Evolutionary conservation across 2,113 vertebrate genomes (phyloP), one percentile per base, ranked within the genome.

Genomic region (Rynchops niger): DNA sequence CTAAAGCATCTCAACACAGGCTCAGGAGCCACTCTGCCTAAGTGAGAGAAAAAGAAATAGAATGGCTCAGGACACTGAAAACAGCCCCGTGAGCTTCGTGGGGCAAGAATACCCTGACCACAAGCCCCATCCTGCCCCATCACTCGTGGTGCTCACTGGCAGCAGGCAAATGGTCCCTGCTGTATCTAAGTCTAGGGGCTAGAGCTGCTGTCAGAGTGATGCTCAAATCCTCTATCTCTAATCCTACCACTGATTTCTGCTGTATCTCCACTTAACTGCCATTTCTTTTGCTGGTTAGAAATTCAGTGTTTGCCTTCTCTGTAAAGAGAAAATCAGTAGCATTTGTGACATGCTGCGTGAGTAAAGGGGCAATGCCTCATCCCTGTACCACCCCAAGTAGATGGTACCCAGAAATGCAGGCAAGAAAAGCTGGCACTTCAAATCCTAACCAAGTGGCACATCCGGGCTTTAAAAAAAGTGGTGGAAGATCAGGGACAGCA

Each of bases 161-260:
- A 70, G 47, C 0, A 1, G 40, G 26, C 26, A 78, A 78, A 15
- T 8, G 5, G 25, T 38, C 30, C 52, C 43, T 3, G 2, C 2
- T 63, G 20, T 20, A 15, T 36, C 74, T 79, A 67, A 62, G 32
- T 29, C 61, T 42, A 3, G 32, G n/a, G n/a, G 9, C 20, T 15
- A 27, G 29, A 6, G 16, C 36, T 62, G 55, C 27, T 43, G 9
- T 34, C 79, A 26, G 65, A 40, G 62, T 7, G 34, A 42, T n/a
- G 26, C 40, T 67, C 42, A 58, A 65, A 36, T 34, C 23, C 14
- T n/a, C 23, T 29, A 18, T 45, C 13, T 20, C 26, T 81, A 32
- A 61, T 59, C 73, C 18, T 52, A 55, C 26, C 11, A 19, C 17
- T 2, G 3, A 14, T 29, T 90, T 78, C 59, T 65, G 34, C 40